phyloP scores from a whole-genome alignment of 2,888 invertebrate species.

The Adineta ricciae region DNA sequence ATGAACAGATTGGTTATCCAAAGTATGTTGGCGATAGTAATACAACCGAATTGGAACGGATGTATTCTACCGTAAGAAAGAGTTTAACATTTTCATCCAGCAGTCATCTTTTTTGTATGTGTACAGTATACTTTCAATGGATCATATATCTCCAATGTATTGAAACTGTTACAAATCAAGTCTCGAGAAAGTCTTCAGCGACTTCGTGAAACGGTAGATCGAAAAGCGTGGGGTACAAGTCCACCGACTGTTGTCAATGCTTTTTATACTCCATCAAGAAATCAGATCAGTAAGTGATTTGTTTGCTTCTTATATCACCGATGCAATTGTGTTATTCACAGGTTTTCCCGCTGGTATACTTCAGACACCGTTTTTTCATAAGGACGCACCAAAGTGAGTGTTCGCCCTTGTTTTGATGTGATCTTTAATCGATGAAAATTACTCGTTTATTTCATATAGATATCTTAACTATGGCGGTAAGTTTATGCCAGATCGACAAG shows the following conservation, averaged over 20 bases:
- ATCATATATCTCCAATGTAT: constrained; percentile 18
- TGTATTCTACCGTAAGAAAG: background rate
- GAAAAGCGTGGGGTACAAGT: constrained; percentile 31
- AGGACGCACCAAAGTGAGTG: constrained; percentile 43
- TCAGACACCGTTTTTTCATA: constrained; percentile 48
- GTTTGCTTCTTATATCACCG: background rate
- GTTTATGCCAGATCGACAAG: background rate
- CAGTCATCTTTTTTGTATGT: background rate
- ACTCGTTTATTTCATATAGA: background rate
- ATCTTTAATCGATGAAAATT: background rate
- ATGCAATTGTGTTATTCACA: constrained; percentile 30
- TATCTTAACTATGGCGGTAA: constrained; percentile 34
- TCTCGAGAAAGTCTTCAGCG: background rate
- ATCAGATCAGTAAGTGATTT: constrained; percentile 65
- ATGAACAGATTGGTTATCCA: constrained; percentile 19
- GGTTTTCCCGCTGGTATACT: constrained; percentile 50
- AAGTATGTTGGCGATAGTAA: background rate
- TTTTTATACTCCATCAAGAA: constrained; percentile 81
- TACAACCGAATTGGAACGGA: background rate
- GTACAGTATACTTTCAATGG: constrained; percentile 11
- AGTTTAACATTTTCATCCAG: too few species aligned
- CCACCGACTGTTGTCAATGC: constrained; percentile 63
- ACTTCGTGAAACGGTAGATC: constrained; percentile 19
- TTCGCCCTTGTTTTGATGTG: background rate
- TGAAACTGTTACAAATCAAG: constrained; percentile 11